These are phyloP conservation scores for Acanthochromis polyacanthus DNA, from an alignment of 2,113 vertebrate species.

Conservation along the genomic window DNA sequence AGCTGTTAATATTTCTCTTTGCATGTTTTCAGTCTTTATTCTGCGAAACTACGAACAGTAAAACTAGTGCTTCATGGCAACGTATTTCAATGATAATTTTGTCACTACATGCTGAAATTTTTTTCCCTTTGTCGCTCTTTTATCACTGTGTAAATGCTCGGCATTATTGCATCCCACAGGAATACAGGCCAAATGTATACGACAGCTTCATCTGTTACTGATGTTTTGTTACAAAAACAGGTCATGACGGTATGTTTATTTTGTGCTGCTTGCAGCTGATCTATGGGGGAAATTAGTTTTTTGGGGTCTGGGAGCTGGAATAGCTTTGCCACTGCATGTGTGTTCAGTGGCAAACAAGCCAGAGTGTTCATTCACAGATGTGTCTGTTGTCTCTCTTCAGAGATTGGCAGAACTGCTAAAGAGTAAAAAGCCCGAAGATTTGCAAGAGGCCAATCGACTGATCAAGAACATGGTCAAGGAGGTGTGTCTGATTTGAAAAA, in stretches of 20 bases:
- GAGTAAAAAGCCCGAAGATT: constrained; percentile 96
- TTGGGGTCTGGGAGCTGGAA: constrained; percentile 4
- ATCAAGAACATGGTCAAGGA: constrained; percentile 99
- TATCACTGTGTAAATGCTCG: neutral
- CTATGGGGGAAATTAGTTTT: constrained; percentile 20
- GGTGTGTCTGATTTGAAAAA: constrained; percentile 73
- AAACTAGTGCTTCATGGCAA: too few relatives aligned
- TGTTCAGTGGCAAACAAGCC: constrained; percentile 28
- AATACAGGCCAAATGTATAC: neutral
- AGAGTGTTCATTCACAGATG: neutral
- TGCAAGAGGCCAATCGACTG: constrained; percentile 95
- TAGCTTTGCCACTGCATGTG: neutral
- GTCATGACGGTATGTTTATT: constrained; percentile 23
- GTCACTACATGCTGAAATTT: neutral
- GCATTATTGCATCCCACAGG: neutral
- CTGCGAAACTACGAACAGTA: too few relatives aligned
- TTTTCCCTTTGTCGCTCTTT: neutral
- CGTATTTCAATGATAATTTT: neutral
- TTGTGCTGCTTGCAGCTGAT: constrained; percentile 17
- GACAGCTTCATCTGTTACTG: neutral
- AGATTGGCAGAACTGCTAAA: constrained; percentile 92
- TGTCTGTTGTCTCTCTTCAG: constrained; percentile 76
- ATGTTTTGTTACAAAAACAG: neutral
- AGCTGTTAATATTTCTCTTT: too few relatives aligned
- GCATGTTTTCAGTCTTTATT: too few relatives aligned